Conservation (phyloP, 2,113 vertebrate species). For the Pao palembangensis region DNA sequence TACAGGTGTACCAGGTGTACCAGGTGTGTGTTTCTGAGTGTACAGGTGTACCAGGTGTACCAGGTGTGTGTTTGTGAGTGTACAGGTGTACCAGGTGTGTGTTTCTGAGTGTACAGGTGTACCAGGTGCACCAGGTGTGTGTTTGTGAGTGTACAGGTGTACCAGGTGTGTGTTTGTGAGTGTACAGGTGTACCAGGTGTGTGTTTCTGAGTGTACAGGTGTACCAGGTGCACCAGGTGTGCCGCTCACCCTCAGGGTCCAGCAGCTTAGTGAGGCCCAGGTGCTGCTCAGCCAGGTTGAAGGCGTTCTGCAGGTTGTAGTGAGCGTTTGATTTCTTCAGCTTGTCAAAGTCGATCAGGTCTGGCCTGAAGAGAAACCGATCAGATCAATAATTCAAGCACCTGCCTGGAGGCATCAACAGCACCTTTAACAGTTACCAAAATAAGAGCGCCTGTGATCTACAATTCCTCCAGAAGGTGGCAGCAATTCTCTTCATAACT, state of each 20-base stretch:
- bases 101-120: background rate
- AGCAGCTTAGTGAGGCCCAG: slow-evolving; percentile 90
- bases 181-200: too few relatives aligned
- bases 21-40: background rate
- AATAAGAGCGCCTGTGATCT: too few relatives aligned
- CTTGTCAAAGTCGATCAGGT: slow-evolving; percentile 98
- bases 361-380: slow-evolving; percentile 75
- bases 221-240: too few relatives aligned
- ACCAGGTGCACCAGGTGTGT: too few relatives aligned
- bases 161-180: too few relatives aligned
- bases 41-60: background rate
- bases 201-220: background rate
- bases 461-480: too few relatives aligned
- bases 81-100: background rate
- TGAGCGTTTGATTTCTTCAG: slow-evolving; percentile 98
- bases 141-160: too few relatives aligned
- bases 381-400: too few relatives aligned
- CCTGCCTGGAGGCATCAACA: too few relatives aligned
- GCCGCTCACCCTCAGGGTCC: slow-evolving; percentile 86
- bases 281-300: slow-evolving; percentile 93
- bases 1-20: too few relatives aligned
- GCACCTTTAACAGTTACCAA: too few relatives aligned
- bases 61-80: background rate
- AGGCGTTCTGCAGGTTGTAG: slow-evolving; percentile 98
- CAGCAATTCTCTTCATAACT: too few relatives aligned